Base-by-base conservation (phyloP, 2,113 vertebrate species). In the Atrichornis clamosus region DNA sequence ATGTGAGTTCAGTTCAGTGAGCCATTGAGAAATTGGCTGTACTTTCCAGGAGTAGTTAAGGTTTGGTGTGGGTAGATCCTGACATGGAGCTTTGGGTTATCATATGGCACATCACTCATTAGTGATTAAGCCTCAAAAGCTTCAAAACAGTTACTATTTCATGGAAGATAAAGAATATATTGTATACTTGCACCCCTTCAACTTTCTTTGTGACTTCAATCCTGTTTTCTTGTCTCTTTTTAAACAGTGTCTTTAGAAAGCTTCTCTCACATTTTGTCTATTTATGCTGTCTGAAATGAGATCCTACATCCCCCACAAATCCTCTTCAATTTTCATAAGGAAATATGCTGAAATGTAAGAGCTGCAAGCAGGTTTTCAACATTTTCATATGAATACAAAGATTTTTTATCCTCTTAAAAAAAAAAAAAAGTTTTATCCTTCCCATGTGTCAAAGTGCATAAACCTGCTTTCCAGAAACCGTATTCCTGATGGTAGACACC, bases 21-120 rank as follows among this genome's bases (percentile, higher is more conserved):
- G 84, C 67, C 55, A 87, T 53, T 87, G 85, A 97, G 92, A 95
- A 96, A 96, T 28, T 79, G 8, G 26, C 95, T 96, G 84, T 93
- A 55, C 58, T 87, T 87, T 96, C 86, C 62, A 64, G 92, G 62
- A 79, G 78, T 77, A 83, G 76, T 73, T 87, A 96, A 94, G 56
- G 47, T 83, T 83, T 92, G 86, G 85, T 96, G 93, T 95, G 78
- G 70, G 60, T 75, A 88, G 74, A 92, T 90, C 73, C 84, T 94
- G 96, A 97, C 96, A 96, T 77, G 81, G 37, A 91, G 84, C 97
- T 98, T 98, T 97, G 96, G 97, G 92, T 98, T 97, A 97, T 95
- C 97, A 82, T 94, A 97, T 98, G 93, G 94, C 97, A 93, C 52
- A 98, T 99, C 98, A 98, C 97, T 99, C 98, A 92, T 76, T 96